phyloP scores from a whole-genome alignment of 2,888 invertebrate genomes.

The Eupithecia abbreviata region DNA sequence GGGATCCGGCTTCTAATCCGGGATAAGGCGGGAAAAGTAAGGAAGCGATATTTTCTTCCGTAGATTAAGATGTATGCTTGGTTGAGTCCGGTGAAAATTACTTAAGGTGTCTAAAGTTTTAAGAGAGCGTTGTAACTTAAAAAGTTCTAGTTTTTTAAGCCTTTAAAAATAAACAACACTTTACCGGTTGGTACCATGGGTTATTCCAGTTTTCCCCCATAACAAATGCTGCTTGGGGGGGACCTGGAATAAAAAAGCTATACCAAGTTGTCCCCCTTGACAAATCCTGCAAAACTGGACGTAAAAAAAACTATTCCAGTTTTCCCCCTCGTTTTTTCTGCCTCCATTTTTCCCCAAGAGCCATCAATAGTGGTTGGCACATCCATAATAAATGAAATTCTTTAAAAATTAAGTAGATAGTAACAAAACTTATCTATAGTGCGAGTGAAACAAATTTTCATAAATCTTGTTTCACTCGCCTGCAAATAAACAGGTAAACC shows the following conservation, averaged over 20 bases:
- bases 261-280: too few relatives aligned
- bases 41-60: slow-evolving; percentile 37
- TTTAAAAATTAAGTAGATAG: neutral
- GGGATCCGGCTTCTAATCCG: slow-evolving; percentile 50
- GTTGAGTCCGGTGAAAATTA: slow-evolving; percentile 14
- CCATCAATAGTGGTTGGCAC: too few relatives aligned
- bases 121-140: slow-evolving; percentile 17
- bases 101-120: slow-evolving; percentile 15
- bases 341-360: too few relatives aligned
- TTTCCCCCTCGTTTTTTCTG: too few relatives aligned
- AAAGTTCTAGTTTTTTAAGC: neutral
- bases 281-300: too few relatives aligned
- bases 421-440: neutral
- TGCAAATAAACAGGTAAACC: slow-evolving; percentile 8
- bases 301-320: too few relatives aligned
- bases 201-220: too few relatives aligned
- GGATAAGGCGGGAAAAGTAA: slow-evolving; percentile 41
- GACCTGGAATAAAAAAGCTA: too few relatives aligned
- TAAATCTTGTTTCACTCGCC: neutral
- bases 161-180: neutral
- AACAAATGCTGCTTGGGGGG: too few relatives aligned
- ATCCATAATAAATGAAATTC: neutral
- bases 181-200: neutral
- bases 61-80: slow-evolving; percentile 38
- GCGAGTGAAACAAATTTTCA: neutral